phyloP scores from a whole-genome alignment of 2,888 invertebrate genomes.

The Pollenia angustigena region DNA sequence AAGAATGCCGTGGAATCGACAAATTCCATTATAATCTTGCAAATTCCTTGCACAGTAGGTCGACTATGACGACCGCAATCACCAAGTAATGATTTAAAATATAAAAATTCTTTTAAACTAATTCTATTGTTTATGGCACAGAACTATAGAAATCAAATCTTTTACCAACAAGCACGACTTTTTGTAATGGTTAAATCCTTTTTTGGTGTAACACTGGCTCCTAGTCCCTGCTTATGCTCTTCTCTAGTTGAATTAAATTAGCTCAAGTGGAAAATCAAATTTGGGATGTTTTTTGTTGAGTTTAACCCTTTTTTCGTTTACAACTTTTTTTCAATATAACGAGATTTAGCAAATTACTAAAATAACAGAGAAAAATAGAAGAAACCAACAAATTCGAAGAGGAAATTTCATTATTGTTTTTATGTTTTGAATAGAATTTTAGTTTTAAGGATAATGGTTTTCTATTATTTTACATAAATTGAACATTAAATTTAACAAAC shows the following conservation, averaged over 20 bases:
- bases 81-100: too few relatives aligned
- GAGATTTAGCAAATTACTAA: constrained; percentile 39
- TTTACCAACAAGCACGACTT: constrained; percentile 45
- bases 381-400: not conserved
- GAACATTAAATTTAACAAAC: constrained; percentile 53
- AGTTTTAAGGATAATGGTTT: constrained; percentile 38
- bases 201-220: not conserved
- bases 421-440: constrained; percentile 22
- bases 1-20: too few relatives aligned
- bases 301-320: constrained; percentile 27
- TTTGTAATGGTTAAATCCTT: constrained; percentile 6
- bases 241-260: constrained; percentile 60
- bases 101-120: constrained; percentile 6
- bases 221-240: constrained; percentile 12
- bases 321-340: not conserved
- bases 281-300: constrained; percentile 23
- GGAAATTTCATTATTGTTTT: constrained; percentile 14
- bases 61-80: too few relatives aligned
- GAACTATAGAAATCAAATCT: constrained; percentile 36
- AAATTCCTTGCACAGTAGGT: too few relatives aligned
- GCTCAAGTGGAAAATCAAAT: constrained; percentile 70
- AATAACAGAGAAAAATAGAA: constrained; percentile 33
- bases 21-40: too few relatives aligned
- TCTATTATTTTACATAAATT: constrained; percentile 63
- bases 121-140: not conserved